phyloP scores from a whole-genome alignment of 1,140 invertebrate species.

The Megalopta genalis region DNA sequence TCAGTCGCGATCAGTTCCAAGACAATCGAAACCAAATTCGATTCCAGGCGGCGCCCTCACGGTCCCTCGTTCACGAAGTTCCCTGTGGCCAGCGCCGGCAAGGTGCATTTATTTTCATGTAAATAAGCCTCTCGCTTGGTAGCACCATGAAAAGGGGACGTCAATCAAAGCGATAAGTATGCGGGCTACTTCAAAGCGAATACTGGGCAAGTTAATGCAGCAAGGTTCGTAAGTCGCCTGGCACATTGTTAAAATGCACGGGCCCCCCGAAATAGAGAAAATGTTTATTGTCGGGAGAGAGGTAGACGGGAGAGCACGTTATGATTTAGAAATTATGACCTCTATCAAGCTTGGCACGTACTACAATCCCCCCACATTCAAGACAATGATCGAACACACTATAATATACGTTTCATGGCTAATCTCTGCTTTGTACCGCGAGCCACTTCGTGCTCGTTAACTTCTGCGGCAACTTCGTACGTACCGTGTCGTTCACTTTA shows the following conservation, averaged over 20 bases:
- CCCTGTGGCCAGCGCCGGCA: conserved; percentile 9
- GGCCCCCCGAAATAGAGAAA: conserved; percentile 12
- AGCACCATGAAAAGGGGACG: conserved; percentile 50
- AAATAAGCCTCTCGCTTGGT: conserved; percentile 47
- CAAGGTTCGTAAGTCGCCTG: conserved; percentile 27
- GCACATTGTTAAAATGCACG: conserved; percentile 53
- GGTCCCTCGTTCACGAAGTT: background rate
- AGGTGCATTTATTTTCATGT: conserved; percentile 58
- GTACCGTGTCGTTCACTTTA: no score
- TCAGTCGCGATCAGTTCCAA: background rate
- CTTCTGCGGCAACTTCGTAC: no score
- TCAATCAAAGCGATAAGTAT: conserved; percentile 59
- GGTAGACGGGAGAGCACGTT: background rate
- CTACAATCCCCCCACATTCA: conserved; percentile 9
- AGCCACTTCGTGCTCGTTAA: no score
- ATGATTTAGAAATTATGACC: conserved; percentile 26
- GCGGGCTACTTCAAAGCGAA: conserved; percentile 54
- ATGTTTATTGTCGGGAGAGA: background rate
- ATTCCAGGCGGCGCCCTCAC: background rate
- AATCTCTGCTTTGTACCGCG: background rate
- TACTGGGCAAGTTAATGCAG: conserved; percentile 39
- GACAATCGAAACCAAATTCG: conserved; percentile 13
- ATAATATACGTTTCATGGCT: background rate
- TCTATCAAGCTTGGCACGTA: conserved; percentile 35
- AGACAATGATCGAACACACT: background rate